phyloP scores from a whole-genome alignment of 2,888 invertebrate species.

The Diabrotica balteata region DNA sequence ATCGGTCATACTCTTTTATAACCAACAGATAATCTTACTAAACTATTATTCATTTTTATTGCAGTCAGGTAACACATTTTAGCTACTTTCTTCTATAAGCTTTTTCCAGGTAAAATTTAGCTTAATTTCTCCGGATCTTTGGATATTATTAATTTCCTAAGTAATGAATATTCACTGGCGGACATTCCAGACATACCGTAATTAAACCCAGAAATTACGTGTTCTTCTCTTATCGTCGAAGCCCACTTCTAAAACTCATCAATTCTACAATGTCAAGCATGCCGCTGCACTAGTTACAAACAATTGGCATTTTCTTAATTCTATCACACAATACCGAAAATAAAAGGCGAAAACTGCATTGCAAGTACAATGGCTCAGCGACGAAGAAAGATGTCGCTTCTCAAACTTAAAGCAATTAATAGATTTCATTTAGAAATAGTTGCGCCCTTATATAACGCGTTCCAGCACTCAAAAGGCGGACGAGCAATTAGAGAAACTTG shows the following conservation, averaged over 20 bases:
- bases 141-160: no score
- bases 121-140: no score
- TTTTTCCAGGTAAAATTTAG: no score
- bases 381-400: constrained; percentile 1
- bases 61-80: no score
- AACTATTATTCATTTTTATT: no score
- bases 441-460: constrained; percentile 6
- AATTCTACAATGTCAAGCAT: neutral
- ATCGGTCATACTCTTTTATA: no score
- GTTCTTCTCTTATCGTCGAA: no score
- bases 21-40: no score
- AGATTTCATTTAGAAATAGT: constrained; percentile 24
- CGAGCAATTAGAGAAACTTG: constrained; percentile 37
- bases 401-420: constrained; percentile 18
- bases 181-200: no score
- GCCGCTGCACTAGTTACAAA: neutral
- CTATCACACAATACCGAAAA: neutral
- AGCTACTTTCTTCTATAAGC: no score
- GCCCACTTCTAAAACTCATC: neutral
- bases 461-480: constrained; percentile 11
- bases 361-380: neutral
- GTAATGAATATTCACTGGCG: no score
- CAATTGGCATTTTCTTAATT: constrained; percentile 6
- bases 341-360: neutral
- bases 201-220: no score